Evolutionary conservation across 2,888 invertebrate species (phyloP).

Genomic region (Dynastes tityus): DNA sequence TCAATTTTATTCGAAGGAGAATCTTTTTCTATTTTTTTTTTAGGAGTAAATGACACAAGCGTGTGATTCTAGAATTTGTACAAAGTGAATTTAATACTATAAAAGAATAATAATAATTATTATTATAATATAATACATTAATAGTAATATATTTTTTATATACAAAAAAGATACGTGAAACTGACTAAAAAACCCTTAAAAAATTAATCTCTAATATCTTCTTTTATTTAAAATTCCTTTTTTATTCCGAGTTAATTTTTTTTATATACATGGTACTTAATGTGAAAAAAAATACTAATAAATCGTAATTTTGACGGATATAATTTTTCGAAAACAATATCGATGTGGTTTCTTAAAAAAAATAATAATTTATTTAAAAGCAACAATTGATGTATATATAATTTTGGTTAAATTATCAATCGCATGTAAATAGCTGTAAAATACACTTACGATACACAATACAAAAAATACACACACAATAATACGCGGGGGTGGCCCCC

Average conservation of each 20-base stretch:
- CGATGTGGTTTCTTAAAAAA: slow-evolving; percentile 40
- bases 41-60: slow-evolving; percentile 25
- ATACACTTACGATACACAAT: slow-evolving; percentile 24
- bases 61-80: slow-evolving; percentile 39
- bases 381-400: slow-evolving; percentile 6
- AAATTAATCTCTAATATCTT: slow-evolving; percentile 19
- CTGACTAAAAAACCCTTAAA: slow-evolving; percentile 26
- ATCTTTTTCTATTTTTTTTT: neutral
- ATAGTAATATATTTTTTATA: slow-evolving; percentile 50
- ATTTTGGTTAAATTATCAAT: slow-evolving; percentile 12
- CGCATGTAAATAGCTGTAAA: slow-evolving; percentile 41
- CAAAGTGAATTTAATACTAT: slow-evolving; percentile 36
- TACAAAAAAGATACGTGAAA: slow-evolving; percentile 20
- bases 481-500: slow-evolving; percentile 12
- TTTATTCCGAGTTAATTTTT: neutral
- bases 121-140: neutral
- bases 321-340: slow-evolving; percentile 1
- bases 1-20: neutral
- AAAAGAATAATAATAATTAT: slow-evolving; percentile 33
- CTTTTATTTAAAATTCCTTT: neutral
- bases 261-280: slow-evolving; percentile 17
- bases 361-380: neutral
- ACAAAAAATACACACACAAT: slow-evolving; percentile 29
- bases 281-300: slow-evolving; percentile 2
- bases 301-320: neutral